A percentile compares a stretch with the other conserved stretches of the same genome.
These are phyloP conservation scores for Cossypha polioptera DNA, from an alignment of 2,797 vertebrate genomes.

Conservation along the genomic window DNA sequence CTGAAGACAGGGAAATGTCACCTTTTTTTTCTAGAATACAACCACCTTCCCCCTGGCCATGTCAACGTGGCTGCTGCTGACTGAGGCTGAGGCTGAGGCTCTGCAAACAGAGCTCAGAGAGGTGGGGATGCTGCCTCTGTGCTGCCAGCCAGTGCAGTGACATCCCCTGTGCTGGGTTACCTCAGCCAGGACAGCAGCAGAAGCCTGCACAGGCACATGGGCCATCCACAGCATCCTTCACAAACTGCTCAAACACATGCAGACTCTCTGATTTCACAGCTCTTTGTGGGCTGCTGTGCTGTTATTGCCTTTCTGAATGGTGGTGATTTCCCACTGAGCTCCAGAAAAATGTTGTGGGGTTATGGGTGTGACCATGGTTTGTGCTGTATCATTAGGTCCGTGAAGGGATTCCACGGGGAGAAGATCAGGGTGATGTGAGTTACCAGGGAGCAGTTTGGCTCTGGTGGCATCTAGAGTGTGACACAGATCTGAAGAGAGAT, in stretches of 20 bases:
- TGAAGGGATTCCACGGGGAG: neutral
- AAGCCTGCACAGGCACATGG: accelerated
- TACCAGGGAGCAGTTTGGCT: neutral
- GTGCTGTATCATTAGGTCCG: neutral
- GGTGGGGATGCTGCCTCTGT: accelerated
- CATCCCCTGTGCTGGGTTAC: accelerated
- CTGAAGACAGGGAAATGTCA: neutral
- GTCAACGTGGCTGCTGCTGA: accelerated
- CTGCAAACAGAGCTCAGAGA: neutral
- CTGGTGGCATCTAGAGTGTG: neutral
- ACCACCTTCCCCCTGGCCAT: neutral
- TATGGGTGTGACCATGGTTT: neutral
- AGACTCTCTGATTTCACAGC: neutral
- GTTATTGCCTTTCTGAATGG: neutral
- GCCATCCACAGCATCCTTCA: neutral
- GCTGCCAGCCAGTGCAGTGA: neutral
- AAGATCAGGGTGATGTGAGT: neutral
- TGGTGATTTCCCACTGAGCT: neutral
- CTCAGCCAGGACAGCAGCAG: neutral
- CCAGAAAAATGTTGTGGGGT: neutral
- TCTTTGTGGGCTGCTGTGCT: neutral
- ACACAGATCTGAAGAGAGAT: neutral
- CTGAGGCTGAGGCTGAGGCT: neutral
- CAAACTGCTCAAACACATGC: neutral
- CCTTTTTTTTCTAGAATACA: neutral